Base-by-base conservation (phyloP, 2,888 invertebrate genomes). In the Microplitis manilae region DNA sequence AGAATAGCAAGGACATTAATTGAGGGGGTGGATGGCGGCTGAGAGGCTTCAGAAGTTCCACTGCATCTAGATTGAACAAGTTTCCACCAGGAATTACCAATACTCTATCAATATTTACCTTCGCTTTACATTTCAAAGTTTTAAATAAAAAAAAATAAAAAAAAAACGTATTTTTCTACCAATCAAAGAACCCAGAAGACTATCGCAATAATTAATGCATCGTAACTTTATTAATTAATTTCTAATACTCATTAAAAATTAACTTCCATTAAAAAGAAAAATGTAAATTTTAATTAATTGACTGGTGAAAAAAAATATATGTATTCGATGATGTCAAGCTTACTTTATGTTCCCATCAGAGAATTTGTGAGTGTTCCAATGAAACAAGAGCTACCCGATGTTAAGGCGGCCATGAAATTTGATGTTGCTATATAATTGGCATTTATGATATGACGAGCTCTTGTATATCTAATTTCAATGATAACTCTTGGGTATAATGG, bases 361-460 rank as follows among this genome's bases (percentile, higher is more conserved):
- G 50, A 50, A 50, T 50, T 50, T 9, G 9, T 13, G 50, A 17
- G 17, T 6, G 50, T 50, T 50, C 50, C 50, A 13, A 13, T 50
- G 13, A 50, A 50, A 17, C 62, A 62, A 62, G 62, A n/a, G n/a
- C 59, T 1, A 62, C 50, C 50, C 13, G 50, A 50, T 50, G 9
- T 13, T 9, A 50, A 50, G 50, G 50, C 30, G 30, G n/a, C 62
- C 17, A 77, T 69, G 85, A 86, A 85, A 85, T 84, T 84, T 77
- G 84, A 85, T 81, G 82, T 81, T 80, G 17, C 62, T 38, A 76
- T 79, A 79, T 86, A 85, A 86, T 86, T 86, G 86, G 85, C 81
- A 81, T 84, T 85, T 83, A 84, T 81, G 75, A 73, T 83, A 84
- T 84, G 81, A 69, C 80, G 77, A 81, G 84, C 67, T 80, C 80